These are phyloP conservation scores for Epinotia ramella DNA, from an alignment of 2,888 invertebrate species.

Conservation along the genomic window DNA sequence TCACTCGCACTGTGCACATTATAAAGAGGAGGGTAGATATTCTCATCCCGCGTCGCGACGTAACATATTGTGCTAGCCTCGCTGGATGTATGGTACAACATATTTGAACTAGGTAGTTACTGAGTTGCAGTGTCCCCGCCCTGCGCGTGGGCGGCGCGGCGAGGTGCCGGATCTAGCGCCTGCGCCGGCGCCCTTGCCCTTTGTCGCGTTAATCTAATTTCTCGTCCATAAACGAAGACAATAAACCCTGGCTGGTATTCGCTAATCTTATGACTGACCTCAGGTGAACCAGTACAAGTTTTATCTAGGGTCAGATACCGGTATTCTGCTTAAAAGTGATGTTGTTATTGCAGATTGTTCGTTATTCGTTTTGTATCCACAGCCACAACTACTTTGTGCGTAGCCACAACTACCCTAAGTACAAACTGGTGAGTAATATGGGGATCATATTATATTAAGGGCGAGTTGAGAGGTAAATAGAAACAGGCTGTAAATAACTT, in stretches of 20 bases:
- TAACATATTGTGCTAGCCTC: too few relatives aligned
- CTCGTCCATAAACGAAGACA: neutral
- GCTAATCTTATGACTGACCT: neutral
- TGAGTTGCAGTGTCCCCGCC: neutral
- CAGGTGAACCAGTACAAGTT: too few relatives aligned
- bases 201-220: neutral
- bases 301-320: too few relatives aligned
- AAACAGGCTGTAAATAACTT: neutral
- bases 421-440: too few relatives aligned
- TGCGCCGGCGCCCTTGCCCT: conserved; percentile 20
- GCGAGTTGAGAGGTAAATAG: neutral
- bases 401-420: too few relatives aligned
- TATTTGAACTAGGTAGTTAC: neutral
- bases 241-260: neutral
- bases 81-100: neutral
- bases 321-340: neutral
- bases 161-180: conserved; percentile 30
- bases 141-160: conserved; percentile 20
- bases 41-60: too few relatives aligned
- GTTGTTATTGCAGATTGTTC: too few relatives aligned
- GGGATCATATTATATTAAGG: neutral
- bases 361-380: too few relatives aligned
- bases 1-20: too few relatives aligned
- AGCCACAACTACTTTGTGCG: too few relatives aligned
- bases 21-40: too few relatives aligned